Base-by-base conservation (phyloP, 2,113 vertebrate species). In the Gorilla gorilla region DNA sequence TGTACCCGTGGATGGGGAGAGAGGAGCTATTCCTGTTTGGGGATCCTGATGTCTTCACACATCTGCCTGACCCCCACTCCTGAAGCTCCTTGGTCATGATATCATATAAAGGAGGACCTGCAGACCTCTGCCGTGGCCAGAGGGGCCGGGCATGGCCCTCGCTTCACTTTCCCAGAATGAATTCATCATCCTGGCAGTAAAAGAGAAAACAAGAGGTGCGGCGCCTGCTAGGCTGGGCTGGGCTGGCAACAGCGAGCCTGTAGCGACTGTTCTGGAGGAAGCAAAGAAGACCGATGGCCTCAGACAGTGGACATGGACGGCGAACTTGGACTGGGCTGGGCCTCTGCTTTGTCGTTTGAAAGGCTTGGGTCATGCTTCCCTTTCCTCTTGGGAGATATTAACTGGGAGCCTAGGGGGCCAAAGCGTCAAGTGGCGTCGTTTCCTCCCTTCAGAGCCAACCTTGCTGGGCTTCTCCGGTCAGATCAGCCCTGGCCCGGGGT, bases 11-110 rank as follows among this genome's bases (percentile, higher is more conserved):
- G 23, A 20, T 32, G 40, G 16, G 22, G 23, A 43, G 70, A 20
- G 45, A 3, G 17, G 30, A 6, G 8, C 35, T 7, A 3, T 10
- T 61, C 35, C 32, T 35, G 6, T 25, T 25, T 6, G 14, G 18
- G n/a, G 23, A 9, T 11, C 30, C 2, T 55, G 0, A 5, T 0
- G 0, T 59, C 80, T 52, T 72, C 87, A 10, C n/a, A 73, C n/a
- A 55, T n/a, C 45, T 70, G 78, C 52, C 52, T 9, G 45, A 2
- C 30, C 48, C 25, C n/a, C 13, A 0, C 45, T 72, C 20, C 4
- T 75, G 52, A 78, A 22, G 23, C 14, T 52, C 20, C 32, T 35
- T 5, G 72, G 13, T 48, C 64, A 66, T 73, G 8, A 0, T 40
- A 35, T 50, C 13, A 18, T 64, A 30, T 13, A 68, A 27, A 25